phyloP scores from a whole-genome alignment of 2,888 invertebrate genomes.

The Eupithecia insigniata region DNA sequence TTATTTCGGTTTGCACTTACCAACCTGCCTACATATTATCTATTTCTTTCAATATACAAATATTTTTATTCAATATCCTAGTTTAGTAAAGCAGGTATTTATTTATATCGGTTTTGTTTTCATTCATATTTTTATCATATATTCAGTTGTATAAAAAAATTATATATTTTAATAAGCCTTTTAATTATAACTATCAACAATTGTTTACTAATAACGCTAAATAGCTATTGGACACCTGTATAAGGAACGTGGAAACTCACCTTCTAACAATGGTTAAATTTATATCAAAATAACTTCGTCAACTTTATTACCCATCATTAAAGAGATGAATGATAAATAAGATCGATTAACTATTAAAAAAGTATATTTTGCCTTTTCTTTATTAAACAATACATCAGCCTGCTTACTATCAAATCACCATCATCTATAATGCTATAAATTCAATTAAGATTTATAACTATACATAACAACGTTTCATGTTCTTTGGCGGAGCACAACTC shows the following conservation, averaged over 20 bases:
- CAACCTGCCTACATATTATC: not conserved
- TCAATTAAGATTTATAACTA: conserved; percentile 26
- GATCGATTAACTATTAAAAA: not conserved
- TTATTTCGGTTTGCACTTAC: not conserved
- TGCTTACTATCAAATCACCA: conserved; percentile 25
- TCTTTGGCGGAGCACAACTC: conserved; percentile 35
- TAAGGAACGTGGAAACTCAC: not conserved
- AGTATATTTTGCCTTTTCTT: not conserved
- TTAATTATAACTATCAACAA: not conserved
- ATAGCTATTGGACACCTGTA: not conserved
- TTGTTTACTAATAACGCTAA: not conserved
- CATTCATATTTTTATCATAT: not conserved
- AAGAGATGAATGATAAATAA: not conserved
- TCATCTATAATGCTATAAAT: conserved; percentile 28
- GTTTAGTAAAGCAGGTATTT: not conserved
- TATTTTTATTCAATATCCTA: not conserved
- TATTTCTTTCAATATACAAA: not conserved
- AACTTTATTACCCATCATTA: not conserved
- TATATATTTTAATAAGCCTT: not conserved
- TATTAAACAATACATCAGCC: conserved; percentile 26
- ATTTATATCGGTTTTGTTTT: not conserved
- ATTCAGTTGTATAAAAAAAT: not conserved
- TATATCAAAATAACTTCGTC: not conserved
- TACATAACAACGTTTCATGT: conserved; percentile 16
- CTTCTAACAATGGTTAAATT: not conserved